A percentile compares a stretch with the other conserved stretches of the same genome.
Evolutionary conservation across 1,140 invertebrate genomes (phyloP).

Genomic region (Pseudomyrmex flavicornis): DNA sequence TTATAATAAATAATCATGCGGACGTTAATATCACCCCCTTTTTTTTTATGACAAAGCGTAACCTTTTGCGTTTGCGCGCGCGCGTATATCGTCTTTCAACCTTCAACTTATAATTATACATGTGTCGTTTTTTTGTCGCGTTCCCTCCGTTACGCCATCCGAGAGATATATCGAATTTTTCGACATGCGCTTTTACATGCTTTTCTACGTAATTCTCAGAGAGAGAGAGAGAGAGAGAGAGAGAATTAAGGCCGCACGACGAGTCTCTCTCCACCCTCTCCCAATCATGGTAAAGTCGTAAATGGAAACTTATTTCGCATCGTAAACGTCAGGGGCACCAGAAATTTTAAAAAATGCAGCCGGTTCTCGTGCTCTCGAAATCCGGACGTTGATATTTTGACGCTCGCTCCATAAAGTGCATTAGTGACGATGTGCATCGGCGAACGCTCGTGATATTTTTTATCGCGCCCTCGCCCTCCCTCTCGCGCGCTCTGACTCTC

Average conservation of each 20-base stretch:
- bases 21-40: background rate
- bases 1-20: background rate
- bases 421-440: conserved; percentile 49
- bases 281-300: background rate
- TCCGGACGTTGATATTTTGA: conserved; percentile 59
- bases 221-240: too few species aligned
- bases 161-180: background rate
- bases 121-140: background rate
- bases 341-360: conserved; percentile 47
- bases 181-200: background rate
- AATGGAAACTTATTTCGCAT: conserved; percentile 44
- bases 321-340: conserved; percentile 17
- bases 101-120: background rate
- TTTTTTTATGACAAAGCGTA: background rate
- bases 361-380: conserved; percentile 21
- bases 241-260: background rate
- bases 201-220: background rate
- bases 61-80: background rate
- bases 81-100: background rate
- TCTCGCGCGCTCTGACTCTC: conserved; percentile 40
- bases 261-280: too few species aligned
- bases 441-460: conserved; percentile 56
- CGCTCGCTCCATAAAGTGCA: conserved; percentile 42
- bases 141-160: background rate
- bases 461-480: conserved; percentile 13